phyloP scores from a whole-genome alignment of 2,113 vertebrate species.

The Xenus cinereus region DNA sequence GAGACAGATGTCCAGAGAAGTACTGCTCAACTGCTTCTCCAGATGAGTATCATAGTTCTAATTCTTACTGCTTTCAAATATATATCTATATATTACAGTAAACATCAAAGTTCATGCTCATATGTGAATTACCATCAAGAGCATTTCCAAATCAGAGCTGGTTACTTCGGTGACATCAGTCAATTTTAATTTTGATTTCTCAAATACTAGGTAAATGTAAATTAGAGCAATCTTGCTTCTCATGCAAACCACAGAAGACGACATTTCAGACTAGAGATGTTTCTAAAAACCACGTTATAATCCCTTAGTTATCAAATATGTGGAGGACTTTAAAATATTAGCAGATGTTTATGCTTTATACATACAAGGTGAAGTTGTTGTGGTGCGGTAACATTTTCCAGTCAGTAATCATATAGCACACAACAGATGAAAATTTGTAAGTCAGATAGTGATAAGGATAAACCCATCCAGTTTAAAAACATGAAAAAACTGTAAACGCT shows the following conservation, averaged over 20 bases:
- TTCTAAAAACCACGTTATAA: not conserved
- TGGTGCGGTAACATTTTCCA: not conserved
- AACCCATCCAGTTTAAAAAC: not conserved
- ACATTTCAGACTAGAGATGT: not conserved
- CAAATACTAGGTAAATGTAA: not conserved
- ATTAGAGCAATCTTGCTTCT: not conserved
- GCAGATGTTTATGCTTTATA: not conserved
- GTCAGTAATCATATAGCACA: not conserved
- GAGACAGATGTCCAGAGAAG: conserved; percentile 54
- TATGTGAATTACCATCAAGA: not conserved
- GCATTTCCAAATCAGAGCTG: not conserved
- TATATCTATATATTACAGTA: not conserved
- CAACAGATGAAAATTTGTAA: not conserved
- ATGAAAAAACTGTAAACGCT: not conserved
- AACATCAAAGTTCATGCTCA: not conserved
- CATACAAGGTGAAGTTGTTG: not conserved
- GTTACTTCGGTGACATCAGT: not conserved
- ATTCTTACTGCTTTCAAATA: conserved; percentile 5
- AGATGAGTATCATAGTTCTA: not conserved
- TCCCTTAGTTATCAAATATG: not conserved
- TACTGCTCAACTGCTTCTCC: not conserved
- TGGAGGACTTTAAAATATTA: not conserved
- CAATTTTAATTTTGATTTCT: not conserved
- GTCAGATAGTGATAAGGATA: not conserved
- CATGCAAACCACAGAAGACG: not conserved